A percentile compares a stretch with the other conserved stretches of the same genome.
phyloP scores from a whole-genome alignment of 1,140 invertebrate species.

The Nephila pilipes region DNA sequence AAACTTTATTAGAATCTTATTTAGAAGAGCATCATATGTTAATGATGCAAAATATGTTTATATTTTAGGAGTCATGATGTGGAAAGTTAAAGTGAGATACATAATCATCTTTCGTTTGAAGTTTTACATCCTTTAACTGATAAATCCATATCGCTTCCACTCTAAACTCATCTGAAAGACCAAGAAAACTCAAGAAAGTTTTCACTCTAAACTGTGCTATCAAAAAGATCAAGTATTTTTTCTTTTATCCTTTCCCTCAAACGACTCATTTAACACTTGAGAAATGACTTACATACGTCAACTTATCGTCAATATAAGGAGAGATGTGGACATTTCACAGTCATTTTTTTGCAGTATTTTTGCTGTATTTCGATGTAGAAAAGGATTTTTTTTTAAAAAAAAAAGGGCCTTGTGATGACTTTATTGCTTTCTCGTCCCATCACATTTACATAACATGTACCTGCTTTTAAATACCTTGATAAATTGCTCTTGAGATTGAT shows the following conservation, averaged over 20 bases:
- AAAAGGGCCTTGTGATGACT: background rate
- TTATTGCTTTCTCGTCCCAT: background rate
- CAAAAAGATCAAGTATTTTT: slow-evolving; percentile 13
- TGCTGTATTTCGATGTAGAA: background rate
- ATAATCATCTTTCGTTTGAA: background rate
- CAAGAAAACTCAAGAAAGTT: background rate
- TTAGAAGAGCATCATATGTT: background rate
- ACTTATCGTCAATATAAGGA: slow-evolving; percentile 15
- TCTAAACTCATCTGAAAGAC: background rate
- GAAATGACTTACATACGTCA: slow-evolving; percentile 27
- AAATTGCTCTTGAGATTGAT: background rate
- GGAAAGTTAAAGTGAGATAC: slow-evolving; percentile 17
- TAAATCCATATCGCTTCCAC: background rate
- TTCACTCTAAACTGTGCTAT: slow-evolving; percentile 30
- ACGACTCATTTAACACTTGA: slow-evolving; percentile 41
- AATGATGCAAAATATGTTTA: background rate
- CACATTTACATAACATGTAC: slow-evolving; percentile 10
- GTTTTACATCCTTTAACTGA: background rate
- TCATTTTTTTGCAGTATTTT: slow-evolving; percentile 9
- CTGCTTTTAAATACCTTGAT: background rate
- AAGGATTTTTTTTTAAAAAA: background rate
- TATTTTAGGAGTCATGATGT: background rate
- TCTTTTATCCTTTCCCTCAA: background rate
- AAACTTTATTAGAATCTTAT: background rate
- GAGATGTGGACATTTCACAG: slow-evolving; percentile 16